phyloP scores from a whole-genome alignment of 2,113 vertebrate species.

The Machaerirhynchus nigripectus region DNA sequence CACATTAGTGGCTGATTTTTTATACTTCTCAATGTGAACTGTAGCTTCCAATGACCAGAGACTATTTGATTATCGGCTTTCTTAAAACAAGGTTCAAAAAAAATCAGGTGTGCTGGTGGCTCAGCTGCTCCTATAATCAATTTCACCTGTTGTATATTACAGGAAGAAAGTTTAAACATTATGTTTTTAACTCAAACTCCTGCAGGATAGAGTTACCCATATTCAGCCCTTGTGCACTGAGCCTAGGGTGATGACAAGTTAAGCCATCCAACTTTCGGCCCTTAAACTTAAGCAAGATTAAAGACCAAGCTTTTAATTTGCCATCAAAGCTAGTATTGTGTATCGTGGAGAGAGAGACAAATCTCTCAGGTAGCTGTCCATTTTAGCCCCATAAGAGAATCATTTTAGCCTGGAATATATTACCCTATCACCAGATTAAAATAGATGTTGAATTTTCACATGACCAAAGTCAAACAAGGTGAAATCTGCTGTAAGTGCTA shows the following conservation, averaged over 20 bases:
- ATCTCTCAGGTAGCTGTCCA: neutral
- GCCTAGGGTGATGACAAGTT: neutral
- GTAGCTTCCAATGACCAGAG: neutral
- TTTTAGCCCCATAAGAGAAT: neutral
- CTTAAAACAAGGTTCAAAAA: neutral
- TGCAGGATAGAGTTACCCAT: neutral
- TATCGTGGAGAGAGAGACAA: neutral
- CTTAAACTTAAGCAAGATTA: neutral
- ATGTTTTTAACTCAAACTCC: neutral
- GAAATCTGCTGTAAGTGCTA: neutral
- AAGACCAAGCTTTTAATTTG: neutral
- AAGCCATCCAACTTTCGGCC: neutral
- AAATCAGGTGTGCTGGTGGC: neutral
- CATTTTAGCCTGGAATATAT: neutral
- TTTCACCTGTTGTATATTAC: neutral
- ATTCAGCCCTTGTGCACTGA: neutral
- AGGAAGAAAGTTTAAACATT: neutral
- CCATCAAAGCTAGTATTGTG: neutral
- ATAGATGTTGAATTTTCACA: neutral
- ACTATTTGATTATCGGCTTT: neutral
- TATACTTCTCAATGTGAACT: neutral
- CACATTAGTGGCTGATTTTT: neutral
- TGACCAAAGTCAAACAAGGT: constrained; percentile 3
- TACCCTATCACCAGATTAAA: neutral
- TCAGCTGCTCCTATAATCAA: neutral